Evolutionary conservation across 2,888 invertebrate genomes (phyloP), one percentile per base, ranked within the genome.

Genomic region (Andrena camellia): DNA sequence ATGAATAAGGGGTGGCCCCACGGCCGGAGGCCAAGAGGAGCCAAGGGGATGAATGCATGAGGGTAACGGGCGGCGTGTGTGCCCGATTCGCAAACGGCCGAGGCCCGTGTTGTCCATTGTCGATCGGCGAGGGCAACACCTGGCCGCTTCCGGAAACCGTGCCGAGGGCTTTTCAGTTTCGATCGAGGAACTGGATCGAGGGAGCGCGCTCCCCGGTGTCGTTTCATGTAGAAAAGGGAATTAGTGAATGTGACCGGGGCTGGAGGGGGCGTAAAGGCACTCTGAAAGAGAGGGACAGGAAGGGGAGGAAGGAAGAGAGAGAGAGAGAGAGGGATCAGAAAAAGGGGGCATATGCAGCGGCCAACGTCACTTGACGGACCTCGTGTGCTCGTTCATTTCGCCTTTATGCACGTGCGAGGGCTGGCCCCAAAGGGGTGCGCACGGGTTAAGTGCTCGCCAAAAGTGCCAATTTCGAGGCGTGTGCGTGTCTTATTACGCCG

Each of bases 381-480:
- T 57, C 17, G 31, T 8, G 42, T 63, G 63, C 77, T 83, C 81
- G 77, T 62, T 83, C 82, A 85, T 82, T 85, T 85, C 33, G 79
- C 79, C 85, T 83, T 85, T 85, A 79, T 83, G 64, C 79, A 79
- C 83, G 73, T 76, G 80, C 69, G 78, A 83, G 42, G 57, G 48
- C 8, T n/a, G 8, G 20, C 10, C 57, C 23, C 42, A 20, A n/a
- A 57, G 57, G 23, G 13, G 48, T 20, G 68, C 10, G 57, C 72
- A 35, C 35, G 77, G 71, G 81, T 79, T 83, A 85, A 85, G 86
- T 81, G 88, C 78, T 78, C 83, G 57, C 67, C 83, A 70, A 87
- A 87, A 88, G 85, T 88, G 86, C 88, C 88, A 88, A 88, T 88
- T 88, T 86, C 81, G 79, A 82, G 73, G 73, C 70, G 63, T 31